phyloP scores from a whole-genome alignment of 2,888 invertebrate genomes.

The Apotomis betuletana region DNA sequence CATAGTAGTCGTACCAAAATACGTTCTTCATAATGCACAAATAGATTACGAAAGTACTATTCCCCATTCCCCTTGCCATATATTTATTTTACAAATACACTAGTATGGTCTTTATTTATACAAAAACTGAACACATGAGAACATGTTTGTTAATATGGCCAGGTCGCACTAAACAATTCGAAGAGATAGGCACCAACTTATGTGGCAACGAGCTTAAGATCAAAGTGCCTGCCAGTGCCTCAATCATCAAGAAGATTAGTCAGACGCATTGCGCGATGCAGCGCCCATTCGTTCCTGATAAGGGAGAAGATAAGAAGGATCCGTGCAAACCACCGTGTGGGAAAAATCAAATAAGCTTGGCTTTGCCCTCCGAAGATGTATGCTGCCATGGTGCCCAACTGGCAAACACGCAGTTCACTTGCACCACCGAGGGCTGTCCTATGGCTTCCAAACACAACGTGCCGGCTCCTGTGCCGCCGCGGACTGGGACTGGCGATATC shows the following conservation, averaged over 20 bases:
- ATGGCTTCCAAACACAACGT: slow-evolving; percentile 68
- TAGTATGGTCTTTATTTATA: slow-evolving; percentile 13
- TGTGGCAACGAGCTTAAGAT: slow-evolving; percentile 78
- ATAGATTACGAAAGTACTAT: too few relatives aligned
- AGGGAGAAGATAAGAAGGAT: slow-evolving; percentile 46
- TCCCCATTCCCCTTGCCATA: too few relatives aligned
- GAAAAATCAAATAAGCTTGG: slow-evolving; percentile 74
- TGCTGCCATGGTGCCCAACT: slow-evolving; percentile 68
- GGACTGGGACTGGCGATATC: slow-evolving; percentile 64
- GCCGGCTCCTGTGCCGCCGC: slow-evolving; percentile 58
- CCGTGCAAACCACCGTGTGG: slow-evolving; percentile 71
- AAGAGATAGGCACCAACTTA: slow-evolving; percentile 76
- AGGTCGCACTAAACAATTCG: slow-evolving; percentile 77
- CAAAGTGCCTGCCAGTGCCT: slow-evolving; percentile 71
- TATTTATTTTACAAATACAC: background rate
- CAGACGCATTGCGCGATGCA: slow-evolving; percentile 75
- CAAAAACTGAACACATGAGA: slow-evolving; percentile 56
- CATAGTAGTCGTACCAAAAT: too few relatives aligned
- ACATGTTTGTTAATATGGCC: slow-evolving; percentile 71
- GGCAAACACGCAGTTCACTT: slow-evolving; percentile 73
- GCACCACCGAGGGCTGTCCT: slow-evolving; percentile 74
- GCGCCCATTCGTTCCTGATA: slow-evolving; percentile 54
- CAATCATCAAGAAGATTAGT: slow-evolving; percentile 77
- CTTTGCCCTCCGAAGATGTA: slow-evolving; percentile 65
- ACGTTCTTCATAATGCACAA: background rate